Evolutionary conservation across 2,888 invertebrate species (phyloP).

Genomic region (Phragmatobia fuliginosa): DNA sequence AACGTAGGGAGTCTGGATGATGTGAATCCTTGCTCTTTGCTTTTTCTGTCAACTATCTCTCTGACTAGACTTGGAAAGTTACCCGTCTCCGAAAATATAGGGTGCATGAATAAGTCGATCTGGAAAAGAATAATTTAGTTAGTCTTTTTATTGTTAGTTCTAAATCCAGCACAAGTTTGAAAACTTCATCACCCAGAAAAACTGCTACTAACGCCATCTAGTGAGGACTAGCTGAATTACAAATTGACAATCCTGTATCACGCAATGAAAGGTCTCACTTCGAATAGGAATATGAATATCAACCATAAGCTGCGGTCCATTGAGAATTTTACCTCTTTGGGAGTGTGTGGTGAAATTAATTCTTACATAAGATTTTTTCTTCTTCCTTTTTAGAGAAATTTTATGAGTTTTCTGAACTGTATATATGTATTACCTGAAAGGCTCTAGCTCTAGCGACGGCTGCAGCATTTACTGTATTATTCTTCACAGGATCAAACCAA

Average conservation of each 20-base stretch:
- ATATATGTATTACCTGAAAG: constrained; percentile 63
- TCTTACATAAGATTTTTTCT: too few relatives aligned
- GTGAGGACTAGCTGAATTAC: too few relatives aligned
- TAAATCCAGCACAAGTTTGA: background rate
- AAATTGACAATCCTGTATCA: too few relatives aligned
- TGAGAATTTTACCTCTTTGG: too few relatives aligned
- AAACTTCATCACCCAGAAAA: too few relatives aligned
- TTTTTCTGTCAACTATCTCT: constrained; percentile 59
- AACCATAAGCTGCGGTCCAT: too few relatives aligned
- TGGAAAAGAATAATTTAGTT: constrained; percentile 47
- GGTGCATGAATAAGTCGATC: constrained; percentile 78
- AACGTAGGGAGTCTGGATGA: constrained; percentile 66
- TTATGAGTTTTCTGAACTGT: too few relatives aligned
- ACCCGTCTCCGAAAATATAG: constrained; percentile 79
- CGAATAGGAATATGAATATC: too few relatives aligned
- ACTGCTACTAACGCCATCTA: too few relatives aligned
- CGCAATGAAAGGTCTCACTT: too few relatives aligned
- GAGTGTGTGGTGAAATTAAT: too few relatives aligned
- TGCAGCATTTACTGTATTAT: constrained; percentile 68
- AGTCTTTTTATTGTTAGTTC: background rate
- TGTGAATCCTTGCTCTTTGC: constrained; percentile 70
- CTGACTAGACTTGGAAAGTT: constrained; percentile 78
- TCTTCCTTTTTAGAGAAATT: too few relatives aligned
- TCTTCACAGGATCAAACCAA: constrained; percentile 67
- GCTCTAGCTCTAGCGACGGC: constrained; percentile 66